A percentile compares a stretch with the other conserved stretches of the same genome.
These are phyloP conservation scores for Ancistrus triradiatus DNA, from an alignment of 2,113 vertebrate species.

Conservation along the genomic window DNA sequence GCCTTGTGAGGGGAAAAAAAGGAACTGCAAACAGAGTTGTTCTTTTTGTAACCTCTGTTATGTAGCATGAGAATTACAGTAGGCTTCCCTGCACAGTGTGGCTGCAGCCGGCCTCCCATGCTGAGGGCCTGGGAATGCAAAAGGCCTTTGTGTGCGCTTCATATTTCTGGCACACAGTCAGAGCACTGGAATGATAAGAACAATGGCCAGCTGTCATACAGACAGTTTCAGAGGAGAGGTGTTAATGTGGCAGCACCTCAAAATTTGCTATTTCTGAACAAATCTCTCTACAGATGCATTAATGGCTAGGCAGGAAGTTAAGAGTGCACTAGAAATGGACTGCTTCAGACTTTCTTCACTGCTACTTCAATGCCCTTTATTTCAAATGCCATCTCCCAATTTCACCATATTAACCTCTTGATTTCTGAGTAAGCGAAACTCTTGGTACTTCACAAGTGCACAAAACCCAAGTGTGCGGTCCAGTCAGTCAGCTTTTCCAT, in stretches of 20 bases:
- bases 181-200: slow-evolving; percentile 44
- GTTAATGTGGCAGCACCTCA: slow-evolving; percentile 33
- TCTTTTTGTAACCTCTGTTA: slow-evolving; percentile 28
- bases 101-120: slow-evolving; percentile 40
- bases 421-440: slow-evolving; percentile 28
- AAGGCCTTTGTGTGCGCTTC: slow-evolving; percentile 42
- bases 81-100: slow-evolving; percentile 30
- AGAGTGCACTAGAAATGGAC: slow-evolving; percentile 7
- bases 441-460: no score
- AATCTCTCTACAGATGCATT: slow-evolving; percentile 13
- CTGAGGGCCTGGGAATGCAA: slow-evolving; percentile 40
- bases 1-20: slow-evolving; percentile 1
- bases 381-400: no score
- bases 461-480: not conserved
- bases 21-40: slow-evolving; percentile 16
- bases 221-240: slow-evolving; percentile 45
- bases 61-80: slow-evolving; percentile 34
- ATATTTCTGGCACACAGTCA: slow-evolving; percentile 53
- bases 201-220: slow-evolving; percentile 48
- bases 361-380: no score
- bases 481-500: slow-evolving; percentile 22
- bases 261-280: slow-evolving; percentile 37
- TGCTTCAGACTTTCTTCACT: not conserved
- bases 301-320: slow-evolving; percentile 18
- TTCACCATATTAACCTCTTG: slow-evolving; percentile 59